Evolutionary conservation across 1,140 invertebrate genomes (phyloP).

Genomic region (Euura lappo): DNA sequence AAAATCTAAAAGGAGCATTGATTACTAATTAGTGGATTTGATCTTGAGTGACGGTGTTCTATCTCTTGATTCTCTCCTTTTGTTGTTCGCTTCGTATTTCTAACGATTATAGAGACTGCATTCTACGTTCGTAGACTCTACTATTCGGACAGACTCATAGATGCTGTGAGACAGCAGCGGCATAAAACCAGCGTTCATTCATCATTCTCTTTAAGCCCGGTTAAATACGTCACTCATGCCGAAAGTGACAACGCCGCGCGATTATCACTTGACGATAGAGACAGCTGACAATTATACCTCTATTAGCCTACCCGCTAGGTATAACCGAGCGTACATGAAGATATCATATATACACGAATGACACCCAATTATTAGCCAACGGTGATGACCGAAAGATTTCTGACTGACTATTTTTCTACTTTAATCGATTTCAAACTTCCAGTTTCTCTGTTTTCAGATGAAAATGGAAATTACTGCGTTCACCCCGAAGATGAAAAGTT

Average conservation of each 20-base stretch:
- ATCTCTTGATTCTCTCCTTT: background rate
- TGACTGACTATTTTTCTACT: too few relatives aligned
- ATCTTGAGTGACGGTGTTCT: background rate
- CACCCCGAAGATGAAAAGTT: too few relatives aligned
- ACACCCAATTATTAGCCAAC: too few relatives aligned
- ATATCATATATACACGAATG: too few relatives aligned
- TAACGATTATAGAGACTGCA: background rate
- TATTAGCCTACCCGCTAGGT: background rate
- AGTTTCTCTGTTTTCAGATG: too few relatives aligned
- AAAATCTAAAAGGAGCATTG: background rate
- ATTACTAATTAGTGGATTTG: background rate
- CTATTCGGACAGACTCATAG: too few relatives aligned
- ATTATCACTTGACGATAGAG: background rate
- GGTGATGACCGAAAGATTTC: too few relatives aligned
- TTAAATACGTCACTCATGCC: background rate
- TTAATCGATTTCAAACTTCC: too few relatives aligned
- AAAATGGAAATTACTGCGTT: too few relatives aligned
- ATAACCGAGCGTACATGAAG: too few relatives aligned
- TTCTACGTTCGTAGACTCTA: too few relatives aligned
- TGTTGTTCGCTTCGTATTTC: background rate
- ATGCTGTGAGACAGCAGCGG: too few relatives aligned
- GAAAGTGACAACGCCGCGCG: background rate
- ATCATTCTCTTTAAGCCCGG: background rate
- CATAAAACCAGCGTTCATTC: background rate
- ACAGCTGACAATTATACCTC: slow-evolving; percentile 1